These are phyloP conservation scores for Paracyclopina nana DNA, from an alignment of 1,140 invertebrate species.

Conservation along the genomic window DNA sequence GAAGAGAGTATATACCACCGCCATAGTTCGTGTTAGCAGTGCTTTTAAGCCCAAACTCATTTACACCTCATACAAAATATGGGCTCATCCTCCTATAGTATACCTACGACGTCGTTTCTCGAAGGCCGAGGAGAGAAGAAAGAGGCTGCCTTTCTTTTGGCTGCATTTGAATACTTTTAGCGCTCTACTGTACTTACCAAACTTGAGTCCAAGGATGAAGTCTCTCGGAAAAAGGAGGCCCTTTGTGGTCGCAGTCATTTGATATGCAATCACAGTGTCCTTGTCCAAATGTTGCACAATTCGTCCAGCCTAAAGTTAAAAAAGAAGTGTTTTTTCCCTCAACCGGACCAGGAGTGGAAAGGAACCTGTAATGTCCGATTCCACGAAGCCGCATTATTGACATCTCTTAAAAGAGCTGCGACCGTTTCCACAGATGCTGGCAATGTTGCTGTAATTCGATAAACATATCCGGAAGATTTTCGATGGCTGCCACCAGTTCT, in stretches of 20 bases:
- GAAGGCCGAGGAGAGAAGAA: background rate
- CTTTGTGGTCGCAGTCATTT: background rate
- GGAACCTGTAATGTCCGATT: background rate
- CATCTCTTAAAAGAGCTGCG: conserved; percentile 1
- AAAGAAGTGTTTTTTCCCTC: background rate
- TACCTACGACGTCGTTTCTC: background rate
- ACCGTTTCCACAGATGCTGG: background rate
- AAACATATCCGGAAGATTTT: no score
- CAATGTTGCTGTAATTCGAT: background rate
- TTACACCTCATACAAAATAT: no score
- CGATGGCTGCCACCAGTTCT: no score
- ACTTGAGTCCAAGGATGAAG: background rate
- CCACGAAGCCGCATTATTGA: background rate
- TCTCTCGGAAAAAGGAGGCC: background rate
- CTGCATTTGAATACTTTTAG: no score
- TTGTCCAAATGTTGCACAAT: background rate
- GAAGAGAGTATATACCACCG: no score
- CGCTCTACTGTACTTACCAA: background rate
- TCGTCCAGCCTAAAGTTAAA: background rate
- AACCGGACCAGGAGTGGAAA: background rate
- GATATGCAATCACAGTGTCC: conserved; percentile 1
- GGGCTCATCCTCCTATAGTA: no score
- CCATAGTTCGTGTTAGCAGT: no score
- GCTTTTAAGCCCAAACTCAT: no score
- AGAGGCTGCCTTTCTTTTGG: background rate